Base-by-base conservation (phyloP, 2,113 vertebrate genomes). In the Seriola quinqueradiata region DNA sequence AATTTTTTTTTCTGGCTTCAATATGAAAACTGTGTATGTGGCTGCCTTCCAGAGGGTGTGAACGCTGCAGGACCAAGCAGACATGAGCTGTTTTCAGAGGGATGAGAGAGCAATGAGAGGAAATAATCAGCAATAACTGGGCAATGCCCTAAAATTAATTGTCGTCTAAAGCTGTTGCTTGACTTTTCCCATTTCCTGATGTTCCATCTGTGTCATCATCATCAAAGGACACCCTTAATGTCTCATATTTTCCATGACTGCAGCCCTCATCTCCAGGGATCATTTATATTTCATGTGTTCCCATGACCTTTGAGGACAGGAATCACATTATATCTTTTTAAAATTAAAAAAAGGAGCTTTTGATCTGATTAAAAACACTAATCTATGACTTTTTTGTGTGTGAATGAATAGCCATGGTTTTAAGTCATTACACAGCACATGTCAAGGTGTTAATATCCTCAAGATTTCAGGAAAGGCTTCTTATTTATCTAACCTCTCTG, bases 171-270 rank as follows among this genome's bases (percentile, higher is more conserved):
- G 13, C 1, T 1, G 16, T 59, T 25, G 11, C 70, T 80, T 69
- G 28, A 63, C 42, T 68, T 82, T 77, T 84, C 81, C 79, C 66
- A 84, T 71, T 64, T 76, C 78, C 17, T 63, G 58, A 82, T 75
- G 64, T 69, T 75, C 77, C 71, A 64, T 90, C 83, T 85, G 70
- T 81, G 66, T 82, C 85, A 81, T 83, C 55, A 84, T 79, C 79
- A 93, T 90, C 81, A 91, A 91, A 92, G 83, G 76, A 48, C 69
- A 21, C 1, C 46, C 63, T 68, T 67, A 67, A 81, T 60, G 80
- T 82, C 69, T 68, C 38, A 54, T 40, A 86, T 91, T 92, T 93
- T 93, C 91, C 92, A 92, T 92, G 92, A 93, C 82, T 66, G 57
- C 73, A 83, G 46, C 52, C 65, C 10, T 87, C 36, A 77, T 90